Evolutionary conservation across 2,888 invertebrate species (phyloP).

Genomic region (Coecobrya sp.): DNA sequence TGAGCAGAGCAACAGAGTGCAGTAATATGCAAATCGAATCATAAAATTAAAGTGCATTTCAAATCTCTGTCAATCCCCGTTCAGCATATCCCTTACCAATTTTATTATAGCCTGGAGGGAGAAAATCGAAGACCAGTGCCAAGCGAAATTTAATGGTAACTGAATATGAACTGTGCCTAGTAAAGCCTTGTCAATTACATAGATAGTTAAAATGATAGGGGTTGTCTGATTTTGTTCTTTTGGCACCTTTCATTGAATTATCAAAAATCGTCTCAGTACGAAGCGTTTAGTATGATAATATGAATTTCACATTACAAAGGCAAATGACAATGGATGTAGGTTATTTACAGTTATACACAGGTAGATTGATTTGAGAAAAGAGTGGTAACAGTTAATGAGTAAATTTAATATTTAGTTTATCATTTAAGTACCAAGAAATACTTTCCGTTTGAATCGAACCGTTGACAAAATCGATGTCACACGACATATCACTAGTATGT

Average conservation of each 20-base stretch:
- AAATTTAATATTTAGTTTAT: too few relatives aligned
- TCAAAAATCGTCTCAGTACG: not conserved
- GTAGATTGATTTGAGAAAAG: too few relatives aligned
- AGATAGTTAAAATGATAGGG: not conserved
- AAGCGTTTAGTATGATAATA: not conserved
- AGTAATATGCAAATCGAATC: constrained; percentile 73
- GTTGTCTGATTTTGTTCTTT: not conserved
- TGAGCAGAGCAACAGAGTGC: constrained; percentile 53
- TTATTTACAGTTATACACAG: too few relatives aligned
- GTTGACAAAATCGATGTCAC: too few relatives aligned
- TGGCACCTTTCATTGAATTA: not conserved
- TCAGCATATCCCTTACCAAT: not conserved
- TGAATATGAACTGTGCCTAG: not conserved
- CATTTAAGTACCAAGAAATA: too few relatives aligned
- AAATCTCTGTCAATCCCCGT: constrained; percentile 67
- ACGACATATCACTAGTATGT: too few relatives aligned
- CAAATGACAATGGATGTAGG: too few relatives aligned
- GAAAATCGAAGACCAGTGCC: constrained; percentile 9
- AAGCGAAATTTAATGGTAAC: constrained; percentile 18
- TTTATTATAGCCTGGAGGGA: constrained; percentile 62
- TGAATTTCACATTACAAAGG: too few relatives aligned
- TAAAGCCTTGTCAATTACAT: constrained; percentile 13
- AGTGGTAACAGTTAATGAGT: too few relatives aligned
- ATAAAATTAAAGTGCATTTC: constrained; percentile 78
- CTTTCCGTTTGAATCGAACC: too few relatives aligned